These are phyloP conservation scores for Silurus lanzhouensis DNA, from an alignment of 2,797 vertebrate genomes.

Conservation along the genomic window DNA sequence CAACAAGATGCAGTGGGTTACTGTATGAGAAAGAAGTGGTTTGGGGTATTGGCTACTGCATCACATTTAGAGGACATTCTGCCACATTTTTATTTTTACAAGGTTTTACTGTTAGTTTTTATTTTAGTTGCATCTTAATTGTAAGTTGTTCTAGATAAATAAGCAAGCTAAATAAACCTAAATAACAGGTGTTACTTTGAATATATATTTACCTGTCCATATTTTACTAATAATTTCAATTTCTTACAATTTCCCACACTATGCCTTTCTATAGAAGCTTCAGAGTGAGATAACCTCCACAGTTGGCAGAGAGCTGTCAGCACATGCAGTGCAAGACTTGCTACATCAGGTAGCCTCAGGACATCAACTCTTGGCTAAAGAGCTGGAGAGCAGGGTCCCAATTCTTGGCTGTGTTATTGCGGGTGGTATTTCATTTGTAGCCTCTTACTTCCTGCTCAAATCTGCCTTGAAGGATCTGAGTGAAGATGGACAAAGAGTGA, in stretches of 20 bases:
- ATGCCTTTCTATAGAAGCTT: constrained; percentile 54
- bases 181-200: not conserved
- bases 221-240: not conserved
- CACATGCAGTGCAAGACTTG: constrained; percentile 52
- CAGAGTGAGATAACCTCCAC: constrained; percentile 65
- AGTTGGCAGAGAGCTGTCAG: constrained; percentile 59
- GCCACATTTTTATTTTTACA: too few species aligned
- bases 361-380: constrained; percentile 39
- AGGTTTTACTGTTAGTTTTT: too few species aligned
- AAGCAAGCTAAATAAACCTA: not conserved
- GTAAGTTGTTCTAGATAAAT: too few species aligned
- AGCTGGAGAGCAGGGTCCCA: constrained; percentile 59
- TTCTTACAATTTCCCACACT: not conserved
- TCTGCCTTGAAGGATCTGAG: constrained; percentile 67
- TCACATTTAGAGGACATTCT: too few species aligned
- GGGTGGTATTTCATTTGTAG: constrained; percentile 66
- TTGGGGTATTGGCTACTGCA: too few species aligned
- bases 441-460: constrained; percentile 64
- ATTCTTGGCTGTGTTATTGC: constrained; percentile 65
- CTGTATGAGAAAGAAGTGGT: not conserved
- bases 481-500: constrained; percentile 64
- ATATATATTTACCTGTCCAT: not conserved
- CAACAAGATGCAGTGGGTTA: not conserved
- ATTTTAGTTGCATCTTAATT: too few species aligned
- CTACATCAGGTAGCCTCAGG: constrained; percentile 57